Base-by-base conservation (phyloP, 2,888 invertebrate genomes). In the Tachystola acroxantha region DNA sequence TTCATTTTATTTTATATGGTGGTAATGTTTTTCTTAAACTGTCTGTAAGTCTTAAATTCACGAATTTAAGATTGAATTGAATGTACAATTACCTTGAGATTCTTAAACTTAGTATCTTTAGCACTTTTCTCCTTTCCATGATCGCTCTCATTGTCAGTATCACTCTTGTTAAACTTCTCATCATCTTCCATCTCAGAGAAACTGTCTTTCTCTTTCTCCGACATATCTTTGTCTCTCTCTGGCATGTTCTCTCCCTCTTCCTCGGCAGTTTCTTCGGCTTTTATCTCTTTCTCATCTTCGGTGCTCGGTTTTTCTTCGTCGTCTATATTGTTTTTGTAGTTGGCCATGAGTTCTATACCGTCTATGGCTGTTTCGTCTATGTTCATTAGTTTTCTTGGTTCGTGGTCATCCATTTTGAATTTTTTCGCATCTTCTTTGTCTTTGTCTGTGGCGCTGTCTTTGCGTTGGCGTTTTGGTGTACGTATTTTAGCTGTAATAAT, bases 361-460 rank as follows among this genome's bases (percentile, higher is more conserved):
- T 88, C 88, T 25, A 87, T 82, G 0, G 88, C 88, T 0, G 85
- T 85, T 36, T 88, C 88, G 41, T 88, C 88, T 13, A 88, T 86
- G 36, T 82, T 68, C 36, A 84, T 66, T 9, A 74, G 54, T 45
- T 70, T 80, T 1, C 50, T 57, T 4, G 51, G 24, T 2, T 76
- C 76, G 0, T 46, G 22, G 3, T 77, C 77, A 0, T 86, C 85
- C 0, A 59, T 27, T 52, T 73, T 89, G 48, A 49, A 61, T 49
- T 64, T 91, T 73, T 69, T 89, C 57, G 57, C 47, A 9, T 78
- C 71, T 12, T 85, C 85, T 47, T 80, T 66, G 57, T 90, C 66
- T 42, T 90, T 88, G 29, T 92, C 86, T 42, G 79, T 70, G 0
- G 84, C 69, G 72, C 92, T 88, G 69, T 92, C 89, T 62, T 91